Evolutionary conservation across 2,113 vertebrate genomes (phyloP).

Genomic region (Bubo scandiacus): DNA sequence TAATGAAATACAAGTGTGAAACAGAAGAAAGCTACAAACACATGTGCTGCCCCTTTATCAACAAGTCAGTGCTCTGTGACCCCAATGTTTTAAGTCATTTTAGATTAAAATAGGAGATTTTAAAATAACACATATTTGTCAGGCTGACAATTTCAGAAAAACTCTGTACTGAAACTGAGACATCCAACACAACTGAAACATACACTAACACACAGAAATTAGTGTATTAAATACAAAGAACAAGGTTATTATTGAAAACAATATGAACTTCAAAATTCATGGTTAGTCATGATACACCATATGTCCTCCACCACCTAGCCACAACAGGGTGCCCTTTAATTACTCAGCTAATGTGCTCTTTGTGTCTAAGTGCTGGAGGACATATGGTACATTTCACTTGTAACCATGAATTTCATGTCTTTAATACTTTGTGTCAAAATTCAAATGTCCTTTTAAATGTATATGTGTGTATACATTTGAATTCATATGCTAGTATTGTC

Average conservation of each 20-base stretch:
- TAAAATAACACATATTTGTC: not conserved
- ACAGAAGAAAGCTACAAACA: not conserved
- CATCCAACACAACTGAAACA: not conserved
- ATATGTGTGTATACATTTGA: not conserved
- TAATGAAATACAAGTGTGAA: not conserved
- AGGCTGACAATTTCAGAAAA: not conserved
- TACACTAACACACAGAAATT: not conserved
- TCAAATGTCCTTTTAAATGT: not conserved
- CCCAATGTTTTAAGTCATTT: not conserved
- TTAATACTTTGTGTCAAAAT: slow-evolving; percentile 33
- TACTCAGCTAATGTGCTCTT: slow-evolving; percentile 51
- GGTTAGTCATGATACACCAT: slow-evolving; percentile 41
- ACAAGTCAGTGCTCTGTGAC: not conserved
- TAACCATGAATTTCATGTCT: slow-evolving; percentile 36
- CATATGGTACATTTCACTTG: slow-evolving; percentile 52
- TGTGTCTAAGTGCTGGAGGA: slow-evolving; percentile 44
- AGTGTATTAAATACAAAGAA: not conserved
- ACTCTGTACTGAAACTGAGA: not conserved
- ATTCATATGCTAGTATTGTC: not conserved
- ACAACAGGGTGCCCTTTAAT: slow-evolving; percentile 66
- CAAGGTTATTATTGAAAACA: not conserved
- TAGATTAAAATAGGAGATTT: not conserved
- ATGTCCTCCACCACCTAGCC: slow-evolving; percentile 59
- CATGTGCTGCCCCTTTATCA: not conserved
- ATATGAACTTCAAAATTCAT: slow-evolving; percentile 42